Percentiles rank a stretch among this genome's conserved stretches.
Conservation (phyloP, 2,888 invertebrate genomes). For the Schrankia costaestrigalis region DNA sequence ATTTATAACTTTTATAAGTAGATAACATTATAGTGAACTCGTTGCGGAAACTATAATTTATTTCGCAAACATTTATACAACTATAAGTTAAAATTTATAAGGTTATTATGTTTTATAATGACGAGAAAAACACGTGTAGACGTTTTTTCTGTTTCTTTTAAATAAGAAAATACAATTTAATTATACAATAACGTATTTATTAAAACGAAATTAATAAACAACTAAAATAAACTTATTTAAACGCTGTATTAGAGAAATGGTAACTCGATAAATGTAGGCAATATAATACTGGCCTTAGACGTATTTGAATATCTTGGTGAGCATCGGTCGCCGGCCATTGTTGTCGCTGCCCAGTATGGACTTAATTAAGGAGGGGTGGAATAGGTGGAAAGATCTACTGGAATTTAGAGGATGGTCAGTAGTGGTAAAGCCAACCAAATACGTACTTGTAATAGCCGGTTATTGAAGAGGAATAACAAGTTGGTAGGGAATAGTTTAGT, state of each 20-base stretch:
- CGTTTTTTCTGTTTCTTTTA: constrained; percentile 6
- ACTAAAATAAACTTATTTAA: constrained; percentile 25
- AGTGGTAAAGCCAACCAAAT: constrained; percentile 31
- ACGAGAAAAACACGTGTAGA: constrained; percentile 6
- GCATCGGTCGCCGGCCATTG: constrained; percentile 73
- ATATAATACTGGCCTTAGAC: constrained; percentile 74
- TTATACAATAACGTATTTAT: neutral
- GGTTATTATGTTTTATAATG: constrained; percentile 9
- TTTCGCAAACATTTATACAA: constrained; percentile 8
- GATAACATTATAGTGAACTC: constrained; percentile 10
- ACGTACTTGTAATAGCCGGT: constrained; percentile 42
- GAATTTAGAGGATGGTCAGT: constrained; percentile 61
- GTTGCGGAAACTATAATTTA: constrained; percentile 26
- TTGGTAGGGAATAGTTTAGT: constrained; percentile 15
- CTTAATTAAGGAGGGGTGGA: constrained; percentile 73
- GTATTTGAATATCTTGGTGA: constrained; percentile 78
- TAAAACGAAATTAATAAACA: constrained; percentile 12
- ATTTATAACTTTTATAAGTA: constrained; percentile 22
- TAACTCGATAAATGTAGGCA: constrained; percentile 59
- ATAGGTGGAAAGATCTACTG: constrained; percentile 71
- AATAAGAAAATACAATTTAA: constrained; percentile 1
- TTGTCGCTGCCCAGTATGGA: constrained; percentile 75
- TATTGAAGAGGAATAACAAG: constrained; percentile 40
- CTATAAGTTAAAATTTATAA: constrained; percentile 9
- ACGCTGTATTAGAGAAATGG: constrained; percentile 28